phyloP scores from a whole-genome alignment of 2,797 vertebrate genomes.

The Todus mexicanus region DNA sequence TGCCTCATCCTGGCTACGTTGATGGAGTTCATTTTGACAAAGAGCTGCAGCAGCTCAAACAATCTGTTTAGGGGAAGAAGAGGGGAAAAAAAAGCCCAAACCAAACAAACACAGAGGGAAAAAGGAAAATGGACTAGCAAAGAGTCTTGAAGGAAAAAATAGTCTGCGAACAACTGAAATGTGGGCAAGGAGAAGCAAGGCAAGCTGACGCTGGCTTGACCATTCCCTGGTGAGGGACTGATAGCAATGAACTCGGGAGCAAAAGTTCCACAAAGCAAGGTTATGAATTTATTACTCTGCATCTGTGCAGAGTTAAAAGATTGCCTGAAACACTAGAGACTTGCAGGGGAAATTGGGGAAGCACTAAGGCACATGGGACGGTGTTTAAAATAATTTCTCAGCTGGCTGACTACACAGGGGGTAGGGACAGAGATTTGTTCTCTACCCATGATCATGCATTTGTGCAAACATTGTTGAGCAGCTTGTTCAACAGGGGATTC shows the following conservation, averaged over 20 bases:
- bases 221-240: background rate
- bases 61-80: background rate
- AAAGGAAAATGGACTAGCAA: background rate
- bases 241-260: background rate
- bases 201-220: background rate
- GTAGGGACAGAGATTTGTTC: conserved; percentile 29
- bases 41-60: background rate
- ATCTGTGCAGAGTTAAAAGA: background rate
- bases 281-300: conserved; percentile 23
- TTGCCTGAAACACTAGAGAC: background rate
- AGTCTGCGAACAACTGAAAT: background rate
- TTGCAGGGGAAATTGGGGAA: conserved; percentile 15
- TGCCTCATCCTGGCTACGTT: background rate
- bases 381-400: conserved; percentile 44
- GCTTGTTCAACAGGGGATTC: conserved; percentile 38
- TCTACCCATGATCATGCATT: conserved; percentile 7
- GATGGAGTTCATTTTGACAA: background rate
- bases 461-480: conserved; percentile 39
- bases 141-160: background rate
- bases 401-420: background rate
- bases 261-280: background rate
- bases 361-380: background rate
- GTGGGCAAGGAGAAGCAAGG: background rate
- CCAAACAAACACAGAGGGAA: background rate
- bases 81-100: background rate